Base-by-base conservation (phyloP, 2,113 vertebrate genomes). In the Climacteris rufus region DNA sequence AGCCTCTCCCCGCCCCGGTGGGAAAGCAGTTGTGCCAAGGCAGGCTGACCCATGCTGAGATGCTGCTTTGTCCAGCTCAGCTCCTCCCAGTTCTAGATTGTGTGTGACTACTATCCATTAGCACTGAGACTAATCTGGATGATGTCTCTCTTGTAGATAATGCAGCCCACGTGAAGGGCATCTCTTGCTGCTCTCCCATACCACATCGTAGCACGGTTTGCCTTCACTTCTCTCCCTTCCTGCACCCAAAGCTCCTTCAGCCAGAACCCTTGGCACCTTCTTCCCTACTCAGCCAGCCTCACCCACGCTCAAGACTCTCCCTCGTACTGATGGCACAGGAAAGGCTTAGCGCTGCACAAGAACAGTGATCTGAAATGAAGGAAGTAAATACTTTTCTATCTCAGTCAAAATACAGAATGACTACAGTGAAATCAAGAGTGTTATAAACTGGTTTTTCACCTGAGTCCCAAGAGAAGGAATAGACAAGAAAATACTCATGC, bases 191-290 rank as follows among this genome's bases (percentile, higher is more conserved):
- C 63, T 64, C 28, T 57, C 28, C 75, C 2, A 2, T 7, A 25
- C 24, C 33, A 3, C 2, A 0, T 28, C 0, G 1, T 0, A 21
- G 25, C 1, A 3, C 3, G 40, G 18, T 70, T 85, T 50, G 27
- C 9, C 16, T 42, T 35, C 25, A 7, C 2, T 44, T 61, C 56
- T 53, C 12, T 53, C 23, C 16, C 28, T 69, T 68, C 13, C 28
- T 1, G 2, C 0, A 2, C 6, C 6, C 49, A 35, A 28, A 24
- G 16, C 16, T 82, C 39, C 18, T 50, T 30, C 44, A 83, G 40
- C n/a, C 6, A 2, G 42, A 44, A 27, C 28, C 57, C 27, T 53
- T 2, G 3, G 35, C 37, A 53, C 53, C 15, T 53, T 85, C 63
- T 63, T 30, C 23, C 83, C 80, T 56, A 27, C 87, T 90, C 70